These are phyloP conservation scores for Lysandra coridon DNA, from an alignment of 2,888 invertebrate genomes.

Conservation along the genomic window DNA sequence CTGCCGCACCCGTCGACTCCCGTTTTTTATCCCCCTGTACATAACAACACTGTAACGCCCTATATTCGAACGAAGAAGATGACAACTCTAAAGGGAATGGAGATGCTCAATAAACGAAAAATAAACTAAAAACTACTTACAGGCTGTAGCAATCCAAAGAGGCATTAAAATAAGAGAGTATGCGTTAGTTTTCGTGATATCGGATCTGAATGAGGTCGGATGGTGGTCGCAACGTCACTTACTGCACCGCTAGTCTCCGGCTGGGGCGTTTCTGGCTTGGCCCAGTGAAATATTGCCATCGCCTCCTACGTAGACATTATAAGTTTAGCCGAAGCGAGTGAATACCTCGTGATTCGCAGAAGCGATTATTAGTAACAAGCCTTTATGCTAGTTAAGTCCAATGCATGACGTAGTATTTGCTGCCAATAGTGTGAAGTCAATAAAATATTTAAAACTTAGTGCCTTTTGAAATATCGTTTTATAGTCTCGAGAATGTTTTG, in stretches of 20 bases:
- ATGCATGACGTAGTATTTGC: neutral
- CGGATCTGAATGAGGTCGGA: constrained; percentile 54
- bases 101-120: constrained; percentile 23
- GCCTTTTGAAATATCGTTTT: neutral
- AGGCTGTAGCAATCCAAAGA: constrained; percentile 75
- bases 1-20: constrained; percentile 88
- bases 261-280: constrained; percentile 67
- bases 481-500: neutral
- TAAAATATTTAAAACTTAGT: neutral
- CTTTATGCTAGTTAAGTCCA: neutral
- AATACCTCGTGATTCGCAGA: constrained; percentile 41
- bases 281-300: constrained; percentile 72
- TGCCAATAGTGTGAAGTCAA: neutral
- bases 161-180: constrained; percentile 71
- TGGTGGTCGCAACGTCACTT: constrained; percentile 65
- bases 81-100: constrained; percentile 4
- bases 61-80: neutral
- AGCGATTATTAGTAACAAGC: constrained; percentile 38
- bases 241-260: constrained; percentile 73
- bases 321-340: constrained; percentile 59
- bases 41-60: constrained; percentile 14
- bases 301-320: constrained; percentile 73
- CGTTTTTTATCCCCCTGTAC: constrained; percentile 91
- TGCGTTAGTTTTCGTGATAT: constrained; percentile 76
- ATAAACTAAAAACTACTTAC: constrained; percentile 61